Evolutionary conservation across 1,140 invertebrate species (phyloP), one percentile per base, ranked within the genome.

Genomic region (Glomeris maerens): DNA sequence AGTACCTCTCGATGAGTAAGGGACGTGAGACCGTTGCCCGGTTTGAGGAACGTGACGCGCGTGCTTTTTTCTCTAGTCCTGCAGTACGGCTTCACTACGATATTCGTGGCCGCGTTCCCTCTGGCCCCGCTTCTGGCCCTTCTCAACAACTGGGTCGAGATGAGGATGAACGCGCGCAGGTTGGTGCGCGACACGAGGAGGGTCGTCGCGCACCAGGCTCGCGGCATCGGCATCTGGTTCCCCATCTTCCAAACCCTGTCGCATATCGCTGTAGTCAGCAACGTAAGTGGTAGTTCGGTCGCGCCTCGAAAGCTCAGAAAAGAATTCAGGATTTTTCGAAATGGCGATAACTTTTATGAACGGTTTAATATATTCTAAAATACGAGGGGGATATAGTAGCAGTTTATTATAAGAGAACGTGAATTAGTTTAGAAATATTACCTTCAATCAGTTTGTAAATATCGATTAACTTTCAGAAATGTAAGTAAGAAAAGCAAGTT

Each of bases 1-100:
- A 90, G 67, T 90, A 90, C 65, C 66, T 89, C 27, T 85, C 90
- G 74, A 89, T 89, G 83, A 80, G 83, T 84, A 65, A 63, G 61
- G 44, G 27, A 53, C 3, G 4, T 27, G n/a, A n/a, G n/a, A n/a
- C n/a, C n/a, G n/a, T n/a, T n/a, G n/a, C n/a, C 47, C 21, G 47
- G 42, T 51, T 50, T 49, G 47, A 23, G 27, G 17, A 10, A 36
- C 17, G 10, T 42, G 13, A 5, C 14, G 4, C 28, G 13, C 7
- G 47, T 4, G 22, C 5, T 49, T 46, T 59, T 45, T 45, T 58
- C 63, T 68, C 27, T 59, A 85, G 83, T 87, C 39, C 66, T 89
- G 1, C 86, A 90, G 68, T 88, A 83, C 65, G 85, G 86, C 0
- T 90, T 89, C 61, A 81, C 86, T 31, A 88, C 84, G 14, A 76